phyloP scores from a whole-genome alignment of 2,797 vertebrate genomes.

The Acipenser ruthenus region DNA sequence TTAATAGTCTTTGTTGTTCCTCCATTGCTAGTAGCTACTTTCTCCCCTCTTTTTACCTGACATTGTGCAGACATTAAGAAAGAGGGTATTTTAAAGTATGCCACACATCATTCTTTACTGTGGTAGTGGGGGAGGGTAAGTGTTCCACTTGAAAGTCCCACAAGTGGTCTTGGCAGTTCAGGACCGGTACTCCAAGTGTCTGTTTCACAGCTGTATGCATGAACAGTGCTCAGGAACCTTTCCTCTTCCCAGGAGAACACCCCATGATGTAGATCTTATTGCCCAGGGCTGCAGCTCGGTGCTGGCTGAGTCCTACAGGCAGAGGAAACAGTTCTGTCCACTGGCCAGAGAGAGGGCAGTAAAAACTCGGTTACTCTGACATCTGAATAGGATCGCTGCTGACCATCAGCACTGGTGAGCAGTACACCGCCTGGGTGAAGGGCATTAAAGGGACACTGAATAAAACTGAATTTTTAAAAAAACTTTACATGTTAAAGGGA shows the following conservation, averaged over 20 bases:
- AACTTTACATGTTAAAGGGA: too few relatives aligned
- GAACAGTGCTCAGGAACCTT: conserved; percentile 17
- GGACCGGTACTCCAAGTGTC: conserved; percentile 15
- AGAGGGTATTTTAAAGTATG: too few relatives aligned
- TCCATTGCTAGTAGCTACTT: too few relatives aligned
- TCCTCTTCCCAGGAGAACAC: conserved; percentile 20
- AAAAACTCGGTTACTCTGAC: conserved; percentile 17
- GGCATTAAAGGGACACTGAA: too few relatives aligned
- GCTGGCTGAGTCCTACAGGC: conserved; percentile 20
- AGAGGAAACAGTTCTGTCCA: conserved; percentile 16
- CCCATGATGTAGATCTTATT: conserved; percentile 17
- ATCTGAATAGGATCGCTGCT: conserved; percentile 16
- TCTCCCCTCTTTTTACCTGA: too few relatives aligned
- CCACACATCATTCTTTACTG: too few relatives aligned
- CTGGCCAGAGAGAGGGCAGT: conserved; percentile 13
- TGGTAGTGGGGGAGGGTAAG: conserved; percentile 11
- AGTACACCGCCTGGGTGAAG: conserved; percentile 12
- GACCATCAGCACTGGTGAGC: neutral
- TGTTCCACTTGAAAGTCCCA: conserved; percentile 17
- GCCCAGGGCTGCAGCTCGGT: conserved; percentile 10
- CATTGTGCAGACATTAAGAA: too few relatives aligned
- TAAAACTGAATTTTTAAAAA: too few relatives aligned
- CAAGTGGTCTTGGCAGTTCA: conserved; percentile 18
- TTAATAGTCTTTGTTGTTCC: too few relatives aligned
- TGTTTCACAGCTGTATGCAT: conserved; percentile 11